phyloP scores from a whole-genome alignment of 2,797 vertebrate genomes.

The Enteromius anoplus region DNA sequence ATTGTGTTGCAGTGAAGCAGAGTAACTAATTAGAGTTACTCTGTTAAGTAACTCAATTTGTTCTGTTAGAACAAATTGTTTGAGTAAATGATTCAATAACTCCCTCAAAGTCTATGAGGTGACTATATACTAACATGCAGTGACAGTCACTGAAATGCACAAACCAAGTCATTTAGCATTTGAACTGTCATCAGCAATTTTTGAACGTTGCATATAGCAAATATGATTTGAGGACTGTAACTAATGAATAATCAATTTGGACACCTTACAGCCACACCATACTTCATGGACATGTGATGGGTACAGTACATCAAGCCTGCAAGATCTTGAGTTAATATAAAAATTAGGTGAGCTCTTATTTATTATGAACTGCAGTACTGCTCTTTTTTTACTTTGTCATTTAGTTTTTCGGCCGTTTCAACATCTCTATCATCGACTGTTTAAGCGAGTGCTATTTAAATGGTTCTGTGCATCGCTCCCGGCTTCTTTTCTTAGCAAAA shows the following conservation, averaged over 20 bases:
- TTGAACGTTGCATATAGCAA: neutral
- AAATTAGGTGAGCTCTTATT: neutral
- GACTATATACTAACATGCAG: neutral
- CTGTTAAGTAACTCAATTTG: no score
- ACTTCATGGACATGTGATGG: neutral
- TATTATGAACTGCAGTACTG: neutral
- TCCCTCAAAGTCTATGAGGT: neutral
- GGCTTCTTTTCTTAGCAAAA: slow-evolving; percentile 41
- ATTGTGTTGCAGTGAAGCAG: neutral
- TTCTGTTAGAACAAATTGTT: neutral
- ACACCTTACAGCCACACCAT: neutral
- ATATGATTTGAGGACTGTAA: neutral
- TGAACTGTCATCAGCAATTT: neutral
- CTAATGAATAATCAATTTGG: neutral
- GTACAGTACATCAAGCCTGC: neutral
- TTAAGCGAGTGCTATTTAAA: slow-evolving; percentile 49
- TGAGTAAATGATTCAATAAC: neutral
- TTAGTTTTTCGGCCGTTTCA: slow-evolving; percentile 27
- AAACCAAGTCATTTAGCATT: neutral
- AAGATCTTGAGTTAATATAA: neutral
- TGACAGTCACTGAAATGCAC: neutral
- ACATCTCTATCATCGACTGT: slow-evolving; percentile 60
- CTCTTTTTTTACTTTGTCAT: neutral
- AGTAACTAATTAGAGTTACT: neutral
- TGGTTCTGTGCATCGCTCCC: slow-evolving; percentile 44